Evolutionary conservation across 1,140 invertebrate species (phyloP).

Genomic region (Cyclargus thomasi): DNA sequence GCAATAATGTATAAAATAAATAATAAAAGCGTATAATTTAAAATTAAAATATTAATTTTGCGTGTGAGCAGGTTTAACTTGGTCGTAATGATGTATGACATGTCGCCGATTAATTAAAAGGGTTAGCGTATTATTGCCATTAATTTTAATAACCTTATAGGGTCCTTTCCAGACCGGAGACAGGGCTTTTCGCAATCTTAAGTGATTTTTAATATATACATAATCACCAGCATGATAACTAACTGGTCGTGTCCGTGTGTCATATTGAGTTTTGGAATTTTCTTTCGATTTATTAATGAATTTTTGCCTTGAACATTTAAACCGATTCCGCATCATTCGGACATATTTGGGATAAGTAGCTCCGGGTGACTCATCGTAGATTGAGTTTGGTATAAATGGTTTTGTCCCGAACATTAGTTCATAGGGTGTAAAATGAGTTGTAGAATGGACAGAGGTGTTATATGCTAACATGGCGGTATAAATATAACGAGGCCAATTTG

Average conservation of each 20-base stretch:
- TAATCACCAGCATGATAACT: slow-evolving; percentile 12
- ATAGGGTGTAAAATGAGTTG: slow-evolving; percentile 23
- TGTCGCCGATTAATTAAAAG: slow-evolving; percentile 16
- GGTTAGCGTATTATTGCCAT: slow-evolving; percentile 11
- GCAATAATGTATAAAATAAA: not conserved
- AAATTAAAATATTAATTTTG: not conserved
- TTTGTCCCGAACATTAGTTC: slow-evolving; percentile 23
- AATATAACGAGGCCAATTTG: slow-evolving; percentile 17
- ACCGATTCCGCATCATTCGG: slow-evolving; percentile 24
- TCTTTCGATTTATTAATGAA: slow-evolving; percentile 8
- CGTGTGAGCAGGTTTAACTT: not conserved
- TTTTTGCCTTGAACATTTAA: slow-evolving; percentile 20
- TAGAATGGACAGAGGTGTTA: slow-evolving; percentile 18
- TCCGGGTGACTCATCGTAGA: slow-evolving; percentile 18
- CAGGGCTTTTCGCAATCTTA: slow-evolving; percentile 13
- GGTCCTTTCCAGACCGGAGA: slow-evolving; percentile 14
- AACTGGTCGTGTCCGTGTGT: not conserved
- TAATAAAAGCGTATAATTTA: not conserved
- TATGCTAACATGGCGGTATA: slow-evolving; percentile 16
- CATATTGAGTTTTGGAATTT: slow-evolving; percentile 14
- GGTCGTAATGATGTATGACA: slow-evolving; percentile 11
- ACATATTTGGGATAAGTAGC: slow-evolving; percentile 27
- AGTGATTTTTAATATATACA: slow-evolving; percentile 5
- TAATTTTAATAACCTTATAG: slow-evolving; percentile 15
- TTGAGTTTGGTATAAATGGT: slow-evolving; percentile 22